Base-by-base conservation (phyloP, 2,113 vertebrate species). In the Nothocercus julius region DNA sequence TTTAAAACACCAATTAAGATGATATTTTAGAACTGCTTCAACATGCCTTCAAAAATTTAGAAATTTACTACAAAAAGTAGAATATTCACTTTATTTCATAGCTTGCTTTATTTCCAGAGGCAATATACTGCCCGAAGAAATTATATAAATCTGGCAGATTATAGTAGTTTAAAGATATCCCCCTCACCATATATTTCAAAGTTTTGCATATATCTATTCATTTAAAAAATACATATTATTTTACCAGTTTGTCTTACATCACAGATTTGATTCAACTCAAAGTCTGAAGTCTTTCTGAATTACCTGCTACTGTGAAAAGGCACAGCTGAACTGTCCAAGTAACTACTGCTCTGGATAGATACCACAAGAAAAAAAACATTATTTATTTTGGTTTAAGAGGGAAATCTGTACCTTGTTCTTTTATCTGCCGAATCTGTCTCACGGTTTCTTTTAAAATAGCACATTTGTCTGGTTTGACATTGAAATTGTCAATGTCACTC, bases 391-490 rank as follows among this genome's bases (percentile, higher is more conserved):
- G 66, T 64, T 87, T 61, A 73, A 72, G 59, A 81, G 77, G 22
- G 28, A 75, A 92, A 79, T 18, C 59, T 21, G 92, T 98, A 99
- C 99, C 99, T 99, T 99, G 99, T 93, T 99, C 99, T 97, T 99
- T 99, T 98, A 99, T 99, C 97, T 99, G 99, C 76, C 99, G 98
- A 96, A 99, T 99, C 97, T 99, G 99, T 89, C 99, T 98, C 96
- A 99, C 99, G 0, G 99, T 99, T 98, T 99, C 99, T 97, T 99
- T 99, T 96, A 99, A 98, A 97, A 99, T 99, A 90, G 99, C 99
- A 96, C 99, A 99, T 98, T 99, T 99, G 97, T 99, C 99, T 61
- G 99, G 99, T 96, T 99, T 99, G 95, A 99, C 99, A 96, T 99
- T 99, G 98, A 99, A 99, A 97, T 98, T 99, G 97, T 99, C 99